Conservation (phyloP, 2,113 vertebrate species). For the Donacobius atricapilla region DNA sequence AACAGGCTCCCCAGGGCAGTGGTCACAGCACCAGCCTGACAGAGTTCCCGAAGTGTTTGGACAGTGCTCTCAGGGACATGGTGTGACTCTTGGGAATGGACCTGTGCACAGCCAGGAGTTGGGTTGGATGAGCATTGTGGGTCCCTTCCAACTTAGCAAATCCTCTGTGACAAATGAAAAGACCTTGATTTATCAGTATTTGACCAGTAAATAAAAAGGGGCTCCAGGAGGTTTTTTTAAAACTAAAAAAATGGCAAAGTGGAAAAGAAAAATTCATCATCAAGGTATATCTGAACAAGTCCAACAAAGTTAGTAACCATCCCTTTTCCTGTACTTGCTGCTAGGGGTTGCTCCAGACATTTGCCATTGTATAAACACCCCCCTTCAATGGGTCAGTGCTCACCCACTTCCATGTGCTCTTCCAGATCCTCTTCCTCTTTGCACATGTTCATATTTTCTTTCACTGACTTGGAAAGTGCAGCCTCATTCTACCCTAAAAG, state of each 20-base stretch:
- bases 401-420: rapidly evolving
- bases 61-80: too few species aligned
- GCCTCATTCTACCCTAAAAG: not conserved
- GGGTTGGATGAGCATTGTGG: not conserved
- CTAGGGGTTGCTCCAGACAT: not conserved
- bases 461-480: not conserved
- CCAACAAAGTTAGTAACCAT: not conserved
- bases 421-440: not conserved
- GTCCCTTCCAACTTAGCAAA: not conserved
- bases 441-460: not conserved
- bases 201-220: not conserved
- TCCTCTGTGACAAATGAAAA: not conserved
- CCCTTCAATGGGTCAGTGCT: not conserved
- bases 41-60: not conserved
- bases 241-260: not conserved
- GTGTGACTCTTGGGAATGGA: not conserved
- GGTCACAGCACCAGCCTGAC: not conserved
- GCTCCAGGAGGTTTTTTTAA: not conserved
- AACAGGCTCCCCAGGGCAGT: too few species aligned
- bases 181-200: not conserved
- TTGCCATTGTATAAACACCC: not conserved
- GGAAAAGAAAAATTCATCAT: not conserved
- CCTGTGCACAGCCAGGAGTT: not conserved
- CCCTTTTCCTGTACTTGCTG: not conserved
- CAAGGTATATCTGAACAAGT: not conserved